A percentile compares a stretch with the other conserved stretches of the same genome.
Conservation (phyloP, 2,888 invertebrate species). For the Spatulosminthurus flaviceps region DNA sequence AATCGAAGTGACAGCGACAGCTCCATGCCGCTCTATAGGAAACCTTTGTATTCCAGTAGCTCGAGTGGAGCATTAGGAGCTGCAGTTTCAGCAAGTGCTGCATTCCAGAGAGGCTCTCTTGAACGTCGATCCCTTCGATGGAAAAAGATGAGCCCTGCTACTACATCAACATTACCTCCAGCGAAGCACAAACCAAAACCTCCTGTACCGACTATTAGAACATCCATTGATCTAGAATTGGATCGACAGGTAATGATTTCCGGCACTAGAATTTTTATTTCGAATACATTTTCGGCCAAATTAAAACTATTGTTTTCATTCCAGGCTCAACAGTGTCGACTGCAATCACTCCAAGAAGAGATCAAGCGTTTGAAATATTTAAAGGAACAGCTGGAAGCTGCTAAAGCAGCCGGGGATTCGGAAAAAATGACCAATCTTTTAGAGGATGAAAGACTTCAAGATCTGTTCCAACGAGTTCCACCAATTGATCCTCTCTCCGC, state of each 20-base stretch:
- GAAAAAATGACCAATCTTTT: constrained; percentile 86
- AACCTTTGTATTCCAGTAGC: constrained; percentile 63
- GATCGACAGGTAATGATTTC: constrained; percentile 78
- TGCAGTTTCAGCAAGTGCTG: constrained; percentile 67
- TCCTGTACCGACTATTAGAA: constrained; percentile 75
- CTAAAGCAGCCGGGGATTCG: constrained; percentile 82
- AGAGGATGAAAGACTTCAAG: constrained; percentile 86
- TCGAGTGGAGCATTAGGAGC: constrained; percentile 54
- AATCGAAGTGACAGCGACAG: constrained; percentile 97
- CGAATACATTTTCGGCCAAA: too few species aligned
- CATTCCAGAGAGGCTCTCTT: constrained; percentile 89
- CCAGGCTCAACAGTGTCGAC: constrained; percentile 82
- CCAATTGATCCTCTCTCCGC: constrained; percentile 54
- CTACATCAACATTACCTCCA: constrained; percentile 44
- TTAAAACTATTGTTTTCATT: too few species aligned
- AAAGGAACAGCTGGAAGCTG: constrained; percentile 81
- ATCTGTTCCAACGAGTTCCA: constrained; percentile 67
- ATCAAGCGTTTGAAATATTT: constrained; percentile 82
- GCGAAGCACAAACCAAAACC: constrained; percentile 64
- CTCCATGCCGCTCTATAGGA: constrained; percentile 88
- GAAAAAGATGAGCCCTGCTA: constrained; percentile 66
- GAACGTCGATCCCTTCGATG: constrained; percentile 90
- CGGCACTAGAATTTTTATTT: too few species aligned
- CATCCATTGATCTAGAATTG: constrained; percentile 89
- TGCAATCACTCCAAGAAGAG: constrained; percentile 85